Evolutionary conservation across 2,113 vertebrate species (phyloP), one percentile per base, ranked within the genome.

Genomic region (Saguinus imperator): DNA sequence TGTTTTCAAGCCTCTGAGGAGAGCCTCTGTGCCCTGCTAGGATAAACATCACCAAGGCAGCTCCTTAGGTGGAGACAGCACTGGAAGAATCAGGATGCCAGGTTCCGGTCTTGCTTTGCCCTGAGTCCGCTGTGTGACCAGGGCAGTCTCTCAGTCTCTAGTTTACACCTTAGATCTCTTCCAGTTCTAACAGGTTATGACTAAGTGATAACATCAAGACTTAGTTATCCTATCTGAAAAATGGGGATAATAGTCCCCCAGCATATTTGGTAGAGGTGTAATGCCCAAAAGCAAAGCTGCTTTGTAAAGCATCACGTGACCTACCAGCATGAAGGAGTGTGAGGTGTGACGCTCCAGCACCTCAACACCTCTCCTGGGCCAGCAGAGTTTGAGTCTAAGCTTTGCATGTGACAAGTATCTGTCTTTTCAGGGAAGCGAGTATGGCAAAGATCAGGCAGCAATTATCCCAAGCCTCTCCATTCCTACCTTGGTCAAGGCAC

Each of bases 151-250:
- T 13, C 76, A 32, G 82, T 18, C 58, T 66, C 72, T n/a, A 17
- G 35, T 45, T 58, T 25, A 90, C 29, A 29, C 10, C 43, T 43
- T 18, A 1, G 21, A 29, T 77, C 79, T 77, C 73, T 83, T 61
- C 72, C 37, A 8, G 21, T 37, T 85, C 43, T 40, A 79, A 50
- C 40, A 68, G 61, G 43, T 25, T 87, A 32, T 37, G 32, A 81
- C 85, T 25, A 18, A 27, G 29, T 5, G 86, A 48, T 29, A 75
- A 25, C 70, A n/a, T 25, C 40, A 83, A 84, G 35, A 32, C 75
- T 82, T 86, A 18, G 20, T 73, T 57, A 8, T 14, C 40, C 11
- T 37, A 27, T 68, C 91, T 92, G 72, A 50, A 77, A 95, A 87
- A 82, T 17, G 76, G 35, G 45, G 16, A 32, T 64, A 17, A 14